Conservation (phyloP, 1,140 invertebrate genomes). For the Tribolium madens region DNA sequence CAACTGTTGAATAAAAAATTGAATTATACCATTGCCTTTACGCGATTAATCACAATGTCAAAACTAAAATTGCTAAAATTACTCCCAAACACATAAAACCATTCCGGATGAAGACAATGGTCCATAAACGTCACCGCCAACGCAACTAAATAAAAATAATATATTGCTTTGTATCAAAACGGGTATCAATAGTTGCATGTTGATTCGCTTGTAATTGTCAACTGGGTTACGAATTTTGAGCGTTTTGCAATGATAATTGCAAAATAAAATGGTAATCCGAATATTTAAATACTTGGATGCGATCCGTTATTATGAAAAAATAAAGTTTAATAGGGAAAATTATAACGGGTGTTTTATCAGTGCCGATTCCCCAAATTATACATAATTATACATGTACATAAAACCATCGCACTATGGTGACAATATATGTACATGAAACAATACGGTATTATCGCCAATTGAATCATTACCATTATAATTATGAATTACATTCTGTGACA, state of each 20-base stretch:
- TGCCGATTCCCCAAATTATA: no score
- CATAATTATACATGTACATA: neutral
- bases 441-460: neutral
- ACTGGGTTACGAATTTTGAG: neutral
- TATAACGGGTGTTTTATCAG: neutral
- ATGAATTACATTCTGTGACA: conserved; percentile 16
- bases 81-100: neutral
- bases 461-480: conserved; percentile 16
- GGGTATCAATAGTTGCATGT: neutral
- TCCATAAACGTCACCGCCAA: conserved; percentile 22
- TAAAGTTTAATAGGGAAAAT: neutral
- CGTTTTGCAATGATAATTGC: neutral
- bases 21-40: neutral
- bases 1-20: neutral
- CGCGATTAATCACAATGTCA: conserved; percentile 2
- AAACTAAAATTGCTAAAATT: conserved; percentile 4
- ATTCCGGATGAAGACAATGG: conserved; percentile 7
- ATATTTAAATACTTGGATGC: neutral
- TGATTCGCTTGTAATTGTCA: neutral
- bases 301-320: neutral
- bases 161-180: neutral
- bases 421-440: neutral
- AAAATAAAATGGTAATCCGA: neutral
- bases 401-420: neutral
- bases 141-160: conserved; percentile 22